Evolutionary conservation across 2,797 vertebrate species (phyloP), one percentile per base, ranked within the genome.

Genomic region (Leptatherina wallacei): DNA sequence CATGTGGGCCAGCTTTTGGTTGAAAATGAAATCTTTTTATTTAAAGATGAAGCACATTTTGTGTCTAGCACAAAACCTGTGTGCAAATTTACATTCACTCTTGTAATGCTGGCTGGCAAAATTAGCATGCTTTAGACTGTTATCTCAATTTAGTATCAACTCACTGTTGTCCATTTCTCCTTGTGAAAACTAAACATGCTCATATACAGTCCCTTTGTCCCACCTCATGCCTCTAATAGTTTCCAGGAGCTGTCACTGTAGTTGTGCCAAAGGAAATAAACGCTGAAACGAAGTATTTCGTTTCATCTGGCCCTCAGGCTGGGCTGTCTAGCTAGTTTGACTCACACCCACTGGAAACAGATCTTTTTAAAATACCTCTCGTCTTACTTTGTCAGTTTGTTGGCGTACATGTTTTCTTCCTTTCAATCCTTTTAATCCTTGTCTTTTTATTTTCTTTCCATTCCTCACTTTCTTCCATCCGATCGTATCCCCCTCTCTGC

Each of bases 181-280:
- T 54, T 20, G 40, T 74, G 33, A 80, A 71, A 65, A 66, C 61
- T 78, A 59, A 71, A 87, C 65, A 77, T 62, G 60, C 49, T 59
- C 67, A 44, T 63, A 60, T 51, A 63, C 22, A 68, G 35, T 73
- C 69, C 42, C 56, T 61, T 52, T 81, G 66, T 65, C 64, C 36
- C 40, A 59, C 59, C 57, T 85, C 76, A 73, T 84, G 65, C 71
- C 63, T 87, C 66, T 86, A 82, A 89, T 89, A 82, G 81, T 88
- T 90, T 90, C 87, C 80, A 86, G 82, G 71, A 89, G 86, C 80
- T 79, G 77, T 87, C 85, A 82, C 71, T 80, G 24, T 71, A 73
- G 54, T 75, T 32, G 57, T 75, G 84, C 85, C 84, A 89, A 88
- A 90, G 80, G 80, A 90, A 92, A 91, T 82, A 80, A 64, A 80